A percentile compares a stretch with the other conserved stretches of the same genome.
Evolutionary conservation across 2,797 vertebrate genomes (phyloP).

Genomic region (Molossus alvarezi): DNA sequence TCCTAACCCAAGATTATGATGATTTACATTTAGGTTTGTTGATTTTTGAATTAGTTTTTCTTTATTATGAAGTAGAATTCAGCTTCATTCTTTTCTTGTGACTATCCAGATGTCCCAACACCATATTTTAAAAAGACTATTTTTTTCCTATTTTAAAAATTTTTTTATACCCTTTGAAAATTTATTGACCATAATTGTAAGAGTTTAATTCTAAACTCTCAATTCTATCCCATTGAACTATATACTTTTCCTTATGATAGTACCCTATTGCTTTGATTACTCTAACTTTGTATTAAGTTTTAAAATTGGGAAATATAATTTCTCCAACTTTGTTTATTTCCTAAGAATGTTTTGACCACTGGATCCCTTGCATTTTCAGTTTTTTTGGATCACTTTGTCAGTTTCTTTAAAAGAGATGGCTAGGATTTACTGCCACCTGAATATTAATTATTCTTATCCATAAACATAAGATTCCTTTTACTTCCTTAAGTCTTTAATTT

Average conservation of each 20-base stretch:
- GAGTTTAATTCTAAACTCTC: neutral
- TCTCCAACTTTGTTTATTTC: neutral
- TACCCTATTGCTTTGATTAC: neutral
- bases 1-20: neutral
- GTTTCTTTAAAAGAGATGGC: no score
- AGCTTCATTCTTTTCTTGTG: neutral
- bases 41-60: neutral
- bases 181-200: neutral
- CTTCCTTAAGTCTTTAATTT: neutral
- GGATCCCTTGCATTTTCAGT: neutral
- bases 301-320: neutral
- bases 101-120: neutral
- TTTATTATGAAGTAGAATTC: neutral
- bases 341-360: neutral
- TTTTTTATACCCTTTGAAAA: neutral
- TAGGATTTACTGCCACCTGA: no score
- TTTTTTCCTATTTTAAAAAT: neutral
- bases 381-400: no score
- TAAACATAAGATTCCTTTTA: neutral
- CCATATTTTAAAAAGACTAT: neutral
- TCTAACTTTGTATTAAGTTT: neutral
- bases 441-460: no score
- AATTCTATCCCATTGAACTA: neutral
- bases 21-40: neutral
- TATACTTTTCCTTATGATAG: neutral